These are phyloP conservation scores for Phorcus lineatus DNA, from an alignment of 2,888 invertebrate species.

Conservation along the genomic window DNA sequence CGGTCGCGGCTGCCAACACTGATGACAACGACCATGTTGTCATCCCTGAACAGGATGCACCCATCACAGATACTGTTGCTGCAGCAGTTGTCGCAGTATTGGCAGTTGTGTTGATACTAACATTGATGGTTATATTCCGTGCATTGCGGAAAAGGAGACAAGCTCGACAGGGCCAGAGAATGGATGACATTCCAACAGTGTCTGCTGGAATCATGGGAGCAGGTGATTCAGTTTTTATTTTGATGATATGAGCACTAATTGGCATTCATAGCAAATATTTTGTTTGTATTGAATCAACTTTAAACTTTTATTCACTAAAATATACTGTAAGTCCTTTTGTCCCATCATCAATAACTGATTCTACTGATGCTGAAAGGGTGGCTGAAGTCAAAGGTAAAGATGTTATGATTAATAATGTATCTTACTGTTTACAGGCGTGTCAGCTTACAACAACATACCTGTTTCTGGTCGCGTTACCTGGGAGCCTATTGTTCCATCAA, in stretches of 20 bases:
- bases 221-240: conserved; percentile 34
- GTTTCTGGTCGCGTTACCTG: conserved; percentile 45
- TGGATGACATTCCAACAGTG: conserved; percentile 48
- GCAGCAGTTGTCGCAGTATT: conserved; percentile 55
- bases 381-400: not conserved
- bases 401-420: not conserved
- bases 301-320: not conserved
- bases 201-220: conserved; percentile 55
- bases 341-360: no score
- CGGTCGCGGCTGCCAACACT: not conserved
- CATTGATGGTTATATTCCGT: conserved; percentile 47
- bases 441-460: conserved; percentile 40
- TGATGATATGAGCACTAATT: not conserved
- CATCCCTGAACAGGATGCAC: not conserved
- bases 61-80: conserved; percentile 50
- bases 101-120: conserved; percentile 50
- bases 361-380: not conserved
- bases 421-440: conserved; percentile 28
- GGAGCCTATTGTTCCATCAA: conserved; percentile 37
- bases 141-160: conserved; percentile 48
- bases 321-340: no score
- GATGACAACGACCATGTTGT: conserved; percentile 1
- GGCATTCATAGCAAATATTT: no score
- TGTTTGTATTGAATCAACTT: not conserved
- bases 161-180: conserved; percentile 47